Evolutionary conservation across 35 echinoderm and acorn worm species (phyloP), one percentile per base, ranked within the genome.

Genomic region (Strongylocentrotus purpuratus): DNA sequence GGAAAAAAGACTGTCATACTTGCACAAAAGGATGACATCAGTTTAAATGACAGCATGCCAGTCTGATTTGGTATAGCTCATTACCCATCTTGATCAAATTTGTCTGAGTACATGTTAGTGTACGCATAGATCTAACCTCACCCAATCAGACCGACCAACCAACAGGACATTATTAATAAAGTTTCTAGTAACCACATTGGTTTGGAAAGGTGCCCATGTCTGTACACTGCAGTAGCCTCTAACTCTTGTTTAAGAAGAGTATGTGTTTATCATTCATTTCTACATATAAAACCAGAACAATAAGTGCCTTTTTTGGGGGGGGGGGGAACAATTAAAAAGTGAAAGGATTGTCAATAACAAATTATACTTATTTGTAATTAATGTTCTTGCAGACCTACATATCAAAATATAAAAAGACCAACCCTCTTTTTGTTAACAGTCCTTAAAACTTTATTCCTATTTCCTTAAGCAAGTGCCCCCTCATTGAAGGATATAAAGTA

Each of bases 161-260:
- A n/a, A n/a, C 65, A 15, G 65, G 65, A 78, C 65, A 78, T 78
- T 78, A 78, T 78, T 78, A 78, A 78, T 78, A 78, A 78, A 22
- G n/a, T 78, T 4, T 78, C 65, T 78, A 6, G n/a, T 78, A 78
- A n/a, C 65, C 65, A 78, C 65, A 78, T 22, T 78, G 65, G 18
- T 78, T 78, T 78, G 65, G 65, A 78, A 5, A 78, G 65, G 65
- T 78, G 65, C 65, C 65, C 65, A n/a, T 78, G 65, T 78, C 65
- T n/a, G 65, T 78, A 78, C 5, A 5, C 65, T 28, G 65, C 7
- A 78, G 65, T 22, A 28, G 65, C 28, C 65, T 59, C 7, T 78
- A 7, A 22, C n/a, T n/a, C n/a, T n/a, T n/a, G n/a, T n/a, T 18
- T 5, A 78, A 22, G 20, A 9, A 78, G 65, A n/a, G 65, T 78